Base-by-base conservation (phyloP, 1,140 invertebrate genomes). In the Drosophila watanabei region DNA sequence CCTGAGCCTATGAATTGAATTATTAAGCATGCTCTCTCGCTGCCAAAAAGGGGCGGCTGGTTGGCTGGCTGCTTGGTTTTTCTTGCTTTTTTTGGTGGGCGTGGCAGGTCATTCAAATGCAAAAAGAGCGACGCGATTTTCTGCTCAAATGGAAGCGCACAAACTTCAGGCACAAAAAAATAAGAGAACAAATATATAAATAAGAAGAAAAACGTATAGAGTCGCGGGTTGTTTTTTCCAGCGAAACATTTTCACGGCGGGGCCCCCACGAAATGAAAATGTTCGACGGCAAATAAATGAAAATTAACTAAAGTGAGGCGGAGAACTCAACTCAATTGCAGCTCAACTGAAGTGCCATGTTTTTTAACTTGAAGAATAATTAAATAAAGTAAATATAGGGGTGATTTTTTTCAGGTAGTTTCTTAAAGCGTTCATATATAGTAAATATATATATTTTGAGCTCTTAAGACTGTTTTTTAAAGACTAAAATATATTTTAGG, bases 1-100 rank as follows among this genome's bases (percentile, higher is more conserved):
- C 80, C 85, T 82, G 85, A 35, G 84, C 84, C 85, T 88, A 88
- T 89, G 85, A 88, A 88, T 88, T 88, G 85, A 88, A 88, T 88
- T 88, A 88, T 88, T 88, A 88, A 88, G 85, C 77, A 89, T 76
- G 71, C 48, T 63, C 48, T 59, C 49, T 71, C 49, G 49, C 56
- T 68, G 57, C 70, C 43, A 64, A 51, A 52, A 63, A 54, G 33
- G 33, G 49, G 61, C 72, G 58, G 16, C 9, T 33, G 61, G 45
- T 32, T 37, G 61, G 9, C 16, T 33, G 51, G 30, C 16, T 52
- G 28, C 48, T 18, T 52, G 5, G 18, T 35, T 37, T 37, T 16
- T 13, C 10, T 30, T 9, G n/a, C n/a, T 2, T 54, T 54, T 37
- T 51, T 56, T 24, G 18, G 58, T 56, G 69, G 59, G 69, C 64